phyloP scores from a whole-genome alignment of 1,140 invertebrate genomes.

The Hycleus phaleratus region DNA sequence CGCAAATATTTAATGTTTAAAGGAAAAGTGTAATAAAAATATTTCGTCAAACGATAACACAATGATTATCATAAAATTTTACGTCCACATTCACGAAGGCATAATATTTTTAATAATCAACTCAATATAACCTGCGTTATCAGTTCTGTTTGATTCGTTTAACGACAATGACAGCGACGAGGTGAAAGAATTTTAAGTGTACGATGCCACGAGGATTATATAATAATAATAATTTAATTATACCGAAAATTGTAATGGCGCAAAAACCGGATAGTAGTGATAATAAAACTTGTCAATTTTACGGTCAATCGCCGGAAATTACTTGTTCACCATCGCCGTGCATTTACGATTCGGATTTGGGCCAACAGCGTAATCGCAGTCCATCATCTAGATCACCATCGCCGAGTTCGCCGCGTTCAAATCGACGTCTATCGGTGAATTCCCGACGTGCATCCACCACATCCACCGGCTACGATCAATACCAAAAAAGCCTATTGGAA shows the following conservation, averaged over 20 bases:
- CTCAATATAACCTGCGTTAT: too few species aligned
- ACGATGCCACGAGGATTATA: too few species aligned
- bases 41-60: too few species aligned
- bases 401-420: conserved; percentile 21
- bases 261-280: conserved; percentile 4
- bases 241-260: conserved; percentile 23
- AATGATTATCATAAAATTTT: too few species aligned
- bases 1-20: too few species aligned
- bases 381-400: conserved; percentile 27
- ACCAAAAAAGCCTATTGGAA: conserved; percentile 64
- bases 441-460: conserved; percentile 35
- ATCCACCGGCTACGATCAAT: conserved; percentile 65
- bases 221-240: background rate
- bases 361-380: background rate
- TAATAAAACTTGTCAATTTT: conserved; percentile 1
- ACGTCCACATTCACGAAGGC: too few species aligned
- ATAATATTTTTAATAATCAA: too few species aligned
- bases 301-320: conserved; percentile 33
- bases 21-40: too few species aligned
- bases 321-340: conserved; percentile 38
- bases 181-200: too few species aligned
- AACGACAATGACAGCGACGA: too few species aligned
- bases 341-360: conserved; percentile 21
- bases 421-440: conserved; percentile 26
- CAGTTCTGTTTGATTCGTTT: too few species aligned